These are phyloP conservation scores for Aurelia coerulea DNA, from an alignment of 30 jellyfish, hydroid and myxozoan species.

Conservation along the genomic window DNA sequence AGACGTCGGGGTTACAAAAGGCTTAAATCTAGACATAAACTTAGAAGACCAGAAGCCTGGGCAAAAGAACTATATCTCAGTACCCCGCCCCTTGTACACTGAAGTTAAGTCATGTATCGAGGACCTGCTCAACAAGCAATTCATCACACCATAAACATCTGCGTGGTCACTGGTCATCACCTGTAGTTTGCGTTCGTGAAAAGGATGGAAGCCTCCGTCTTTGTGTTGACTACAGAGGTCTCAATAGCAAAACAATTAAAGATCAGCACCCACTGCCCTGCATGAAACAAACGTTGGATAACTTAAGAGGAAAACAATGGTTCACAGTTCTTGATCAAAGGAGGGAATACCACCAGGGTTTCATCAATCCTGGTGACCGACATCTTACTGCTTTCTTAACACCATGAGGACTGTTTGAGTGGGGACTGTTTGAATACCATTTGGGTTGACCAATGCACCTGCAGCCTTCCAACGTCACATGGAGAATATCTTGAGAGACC, in stretches of 20 bases:
- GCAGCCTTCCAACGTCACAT: no score
- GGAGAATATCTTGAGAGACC: no score
- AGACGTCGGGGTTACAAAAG: constrained; percentile 26
- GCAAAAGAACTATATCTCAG: constrained; percentile 16
- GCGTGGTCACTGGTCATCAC: constrained; percentile 26
- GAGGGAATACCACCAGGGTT: no score
- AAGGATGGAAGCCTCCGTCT: no score
- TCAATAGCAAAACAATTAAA: not conserved
- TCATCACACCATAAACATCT: constrained; percentile 24
- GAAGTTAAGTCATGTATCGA: constrained; percentile 41
- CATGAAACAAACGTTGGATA: no score
- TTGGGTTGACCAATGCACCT: no score
- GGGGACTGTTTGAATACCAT: no score
- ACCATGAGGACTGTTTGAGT: no score
- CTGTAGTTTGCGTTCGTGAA: not conserved
- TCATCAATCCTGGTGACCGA: no score
- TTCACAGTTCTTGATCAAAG: no score
- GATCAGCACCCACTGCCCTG: constrained; percentile 15
- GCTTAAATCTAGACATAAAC: constrained; percentile 10
- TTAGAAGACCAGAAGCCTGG: constrained; percentile 28
- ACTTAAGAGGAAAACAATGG: no score
- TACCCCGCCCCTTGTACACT: not conserved
- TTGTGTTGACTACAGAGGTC: not conserved
- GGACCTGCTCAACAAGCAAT: constrained; percentile 16
- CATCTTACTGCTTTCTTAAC: no score